These are phyloP conservation scores for Grantiella picta DNA, from an alignment of 2,113 vertebrate species.

Conservation along the genomic window DNA sequence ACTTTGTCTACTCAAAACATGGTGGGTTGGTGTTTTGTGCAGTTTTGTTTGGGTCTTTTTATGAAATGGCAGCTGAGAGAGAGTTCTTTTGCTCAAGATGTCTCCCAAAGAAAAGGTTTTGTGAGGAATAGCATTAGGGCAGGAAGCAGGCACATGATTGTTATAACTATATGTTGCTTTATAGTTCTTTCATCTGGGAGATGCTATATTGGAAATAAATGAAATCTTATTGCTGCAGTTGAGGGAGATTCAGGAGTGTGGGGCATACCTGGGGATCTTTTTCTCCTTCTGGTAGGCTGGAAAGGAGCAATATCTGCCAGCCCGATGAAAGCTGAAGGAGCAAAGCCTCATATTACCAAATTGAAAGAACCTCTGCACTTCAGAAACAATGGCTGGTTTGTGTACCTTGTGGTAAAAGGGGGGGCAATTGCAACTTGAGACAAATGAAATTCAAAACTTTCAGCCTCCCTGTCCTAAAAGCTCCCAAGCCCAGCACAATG, in stretches of 20 bases:
- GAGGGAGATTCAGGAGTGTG: neutral
- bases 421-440: neutral
- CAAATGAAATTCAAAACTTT: neutral
- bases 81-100: neutral
- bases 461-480: neutral
- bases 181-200: neutral
- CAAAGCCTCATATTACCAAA: neutral
- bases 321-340: neutral
- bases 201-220: neutral
- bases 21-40: neutral
- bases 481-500: neutral
- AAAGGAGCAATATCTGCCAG: neutral
- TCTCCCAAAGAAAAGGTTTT: neutral
- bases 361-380: neutral
- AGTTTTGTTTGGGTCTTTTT: neutral
- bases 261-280: fast-evolving
- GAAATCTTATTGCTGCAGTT: neutral
- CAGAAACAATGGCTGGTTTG: neutral
- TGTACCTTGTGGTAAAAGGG: neutral
- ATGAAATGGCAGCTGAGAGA: neutral
- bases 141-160: neutral
- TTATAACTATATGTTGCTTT: neutral
- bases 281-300: neutral
- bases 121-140: neutral
- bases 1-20: neutral